Evolutionary conservation across 2,797 vertebrate genomes (phyloP).

Genomic region (Syncerus caffer): DNA sequence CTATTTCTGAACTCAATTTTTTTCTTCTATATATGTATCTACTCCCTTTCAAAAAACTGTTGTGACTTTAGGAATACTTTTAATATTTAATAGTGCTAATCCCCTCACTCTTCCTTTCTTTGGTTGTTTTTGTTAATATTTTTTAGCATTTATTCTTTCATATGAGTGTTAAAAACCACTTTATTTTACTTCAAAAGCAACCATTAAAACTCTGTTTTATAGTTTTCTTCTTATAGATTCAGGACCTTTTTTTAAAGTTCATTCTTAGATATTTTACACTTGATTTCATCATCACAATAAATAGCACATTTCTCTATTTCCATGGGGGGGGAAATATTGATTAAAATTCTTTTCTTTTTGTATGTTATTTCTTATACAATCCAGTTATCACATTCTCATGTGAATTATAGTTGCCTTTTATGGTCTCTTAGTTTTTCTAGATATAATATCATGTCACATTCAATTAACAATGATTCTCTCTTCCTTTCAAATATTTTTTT

Average conservation of each 20-base stretch:
- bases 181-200: slow-evolving; percentile 20
- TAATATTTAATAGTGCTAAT: not conserved
- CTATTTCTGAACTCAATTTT: slow-evolving; percentile 30
- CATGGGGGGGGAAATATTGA: not conserved
- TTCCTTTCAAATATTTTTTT: slow-evolving; percentile 28
- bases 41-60: not conserved
- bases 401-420: slow-evolving; percentile 19
- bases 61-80: slow-evolving; percentile 17
- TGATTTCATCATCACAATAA: not conserved
- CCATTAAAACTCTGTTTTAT: not conserved
- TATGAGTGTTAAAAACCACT: not conserved
- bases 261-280: slow-evolving; percentile 24
- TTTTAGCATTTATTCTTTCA: not conserved
- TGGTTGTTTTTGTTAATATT: not conserved
- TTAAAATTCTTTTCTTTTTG: not conserved
- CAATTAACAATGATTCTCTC: not conserved
- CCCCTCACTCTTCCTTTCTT: not conserved
- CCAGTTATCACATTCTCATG: slow-evolving; percentile 11
- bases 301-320: not conserved
- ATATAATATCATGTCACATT: not conserved
- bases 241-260: not conserved
- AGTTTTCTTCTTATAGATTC: not conserved
- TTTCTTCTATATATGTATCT: not conserved
- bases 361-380: not conserved
- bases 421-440: not conserved